Percentiles rank a stretch among this genome's conserved stretches.
phyloP scores from a whole-genome alignment of 2,113 vertebrate species.

The Malurus cyaneus region DNA sequence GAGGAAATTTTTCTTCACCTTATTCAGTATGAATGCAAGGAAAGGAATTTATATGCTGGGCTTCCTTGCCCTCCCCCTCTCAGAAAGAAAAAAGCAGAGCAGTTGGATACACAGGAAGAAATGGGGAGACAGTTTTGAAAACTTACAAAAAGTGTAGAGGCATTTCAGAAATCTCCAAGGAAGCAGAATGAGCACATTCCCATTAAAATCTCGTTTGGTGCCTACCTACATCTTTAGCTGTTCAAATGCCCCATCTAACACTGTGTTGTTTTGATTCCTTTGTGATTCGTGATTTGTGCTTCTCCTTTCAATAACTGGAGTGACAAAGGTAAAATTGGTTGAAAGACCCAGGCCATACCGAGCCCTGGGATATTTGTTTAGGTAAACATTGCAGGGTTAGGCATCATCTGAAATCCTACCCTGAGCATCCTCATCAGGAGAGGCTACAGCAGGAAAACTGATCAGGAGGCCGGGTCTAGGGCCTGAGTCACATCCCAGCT shows the following conservation, averaged over 20 bases:
- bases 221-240: not conserved
- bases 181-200: not conserved
- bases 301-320: not conserved
- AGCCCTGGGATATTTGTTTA: not conserved
- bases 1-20: not conserved
- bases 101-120: not conserved
- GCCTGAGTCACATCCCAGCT: not conserved
- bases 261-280: not conserved
- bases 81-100: not conserved
- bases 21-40: not conserved
- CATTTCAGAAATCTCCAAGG: not conserved
- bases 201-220: not conserved
- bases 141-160: not conserved
- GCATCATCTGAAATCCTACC: not conserved
- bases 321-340: not conserved
- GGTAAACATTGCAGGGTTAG: not conserved
- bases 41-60: not conserved
- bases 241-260: not conserved
- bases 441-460: not conserved
- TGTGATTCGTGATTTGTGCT: not conserved
- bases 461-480: not conserved
- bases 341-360: not conserved
- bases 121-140: not conserved
- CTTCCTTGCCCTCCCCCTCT: not conserved
- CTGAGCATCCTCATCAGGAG: not conserved